Base-by-base conservation (phyloP, 2,888 invertebrate species). In the Tachystola acroxantha region DNA sequence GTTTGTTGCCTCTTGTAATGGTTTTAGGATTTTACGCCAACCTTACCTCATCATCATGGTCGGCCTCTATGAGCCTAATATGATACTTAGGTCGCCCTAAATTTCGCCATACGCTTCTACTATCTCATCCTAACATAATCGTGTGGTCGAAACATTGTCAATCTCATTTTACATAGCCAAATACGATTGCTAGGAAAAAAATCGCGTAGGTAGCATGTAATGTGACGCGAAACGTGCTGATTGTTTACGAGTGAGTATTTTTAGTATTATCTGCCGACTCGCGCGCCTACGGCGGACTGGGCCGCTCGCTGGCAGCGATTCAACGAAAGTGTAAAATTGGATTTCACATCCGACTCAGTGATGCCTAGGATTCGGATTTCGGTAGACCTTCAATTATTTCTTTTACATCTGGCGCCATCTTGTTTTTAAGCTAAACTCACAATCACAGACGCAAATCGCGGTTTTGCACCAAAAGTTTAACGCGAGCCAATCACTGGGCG, bases 201-300 rank as follows among this genome's bases (percentile, higher is more conserved):
- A 50, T 55, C 47, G 64, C 56, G 73, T 65, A 55, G 72, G 71
- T 55, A 64, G 42, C 42, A 54, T 55, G 61, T 64, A 71, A 55
- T 71, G 71, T 55, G 65, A 42, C 42, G 54, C 54, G 61, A 64
- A 71, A 63, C 73, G 59, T 66, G 71, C 60, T 64, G 68, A 82
- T 85, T 85, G 85, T 86, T 86, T 85, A 82, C 69, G 77, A 72
- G 68, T 51, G 48, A 58, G 68, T 86, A 85, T 86, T 81, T 86
- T 70, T 64, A 66, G 79, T 61, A 73, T 79, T 81, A 82, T 84
- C 84, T 86, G 75, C 75, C 81, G 16, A 16, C 16, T 6, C 3
- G 16, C 16, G 6, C 16, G 50, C 30, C 57, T 46, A 48, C 22
- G 27, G 13, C 24, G 2, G 16, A 46, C 45, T 53, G 29, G n/a